Evolutionary conservation across 2,888 invertebrate species (phyloP).

Genomic region (Chydorus sphaericus): DNA sequence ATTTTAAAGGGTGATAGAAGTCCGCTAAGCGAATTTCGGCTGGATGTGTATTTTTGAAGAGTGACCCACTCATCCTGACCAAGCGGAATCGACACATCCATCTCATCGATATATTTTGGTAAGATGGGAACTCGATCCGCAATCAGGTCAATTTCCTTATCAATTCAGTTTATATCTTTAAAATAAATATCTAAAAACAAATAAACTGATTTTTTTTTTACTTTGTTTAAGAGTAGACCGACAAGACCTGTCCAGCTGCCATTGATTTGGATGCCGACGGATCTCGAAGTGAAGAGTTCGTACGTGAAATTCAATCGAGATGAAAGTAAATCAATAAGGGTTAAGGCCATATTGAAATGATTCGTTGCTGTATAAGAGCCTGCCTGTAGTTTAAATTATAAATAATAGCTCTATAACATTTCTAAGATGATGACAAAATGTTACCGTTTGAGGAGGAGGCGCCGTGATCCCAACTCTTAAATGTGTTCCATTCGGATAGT

Average conservation of each 20-base stretch:
- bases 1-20: slow-evolving; percentile 6
- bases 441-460: no score
- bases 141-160: slow-evolving; percentile 5
- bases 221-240: slow-evolving; percentile 5
- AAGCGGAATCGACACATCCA: slow-evolving; percentile 8
- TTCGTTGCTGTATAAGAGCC: no score
- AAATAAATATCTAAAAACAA: not conserved
- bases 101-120: not conserved
- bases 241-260: slow-evolving; percentile 11
- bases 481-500: no score
- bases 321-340: not conserved
- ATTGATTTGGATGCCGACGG: not conserved
- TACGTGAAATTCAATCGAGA: slow-evolving; percentile 6
- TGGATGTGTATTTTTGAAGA: slow-evolving; percentile 9
- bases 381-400: no score
- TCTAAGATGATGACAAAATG: no score
- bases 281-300: not conserved
- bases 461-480: no score
- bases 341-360: no score
- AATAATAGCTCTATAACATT: no score
- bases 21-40: not conserved
- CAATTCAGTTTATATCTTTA: not conserved
- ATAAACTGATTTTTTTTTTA: not conserved
- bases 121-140: slow-evolving; percentile 9
- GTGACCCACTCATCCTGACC: slow-evolving; percentile 12